A percentile compares a stretch with the other conserved stretches of the same genome.
Conservation (phyloP, 1,140 invertebrate species). For the Drosophila navojoa region DNA sequence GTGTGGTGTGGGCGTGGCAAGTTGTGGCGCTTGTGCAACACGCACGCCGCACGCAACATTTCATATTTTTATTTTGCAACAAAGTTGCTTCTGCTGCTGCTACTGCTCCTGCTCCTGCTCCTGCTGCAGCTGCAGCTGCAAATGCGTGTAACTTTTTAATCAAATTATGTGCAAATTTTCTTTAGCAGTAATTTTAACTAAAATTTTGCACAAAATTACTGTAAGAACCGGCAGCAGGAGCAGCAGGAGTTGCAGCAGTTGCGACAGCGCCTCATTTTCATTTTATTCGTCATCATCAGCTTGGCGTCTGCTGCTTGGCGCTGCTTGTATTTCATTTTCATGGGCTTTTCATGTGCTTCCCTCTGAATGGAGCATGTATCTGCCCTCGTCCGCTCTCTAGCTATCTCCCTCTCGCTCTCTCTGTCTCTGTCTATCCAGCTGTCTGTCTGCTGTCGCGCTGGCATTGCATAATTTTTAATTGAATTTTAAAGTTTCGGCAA, state of each 20-base stretch:
- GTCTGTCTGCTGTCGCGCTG: conserved; percentile 44
- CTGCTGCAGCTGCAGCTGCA: conserved; percentile 18
- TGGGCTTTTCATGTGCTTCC: conserved; percentile 33
- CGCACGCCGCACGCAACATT: conserved; percentile 18
- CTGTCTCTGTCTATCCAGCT: conserved; percentile 3
- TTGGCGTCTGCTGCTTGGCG: conserved; percentile 44
- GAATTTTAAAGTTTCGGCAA: conserved; percentile 78
- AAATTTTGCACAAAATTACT: conserved; percentile 75
- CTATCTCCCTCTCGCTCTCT: neutral
- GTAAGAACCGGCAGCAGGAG: neutral
- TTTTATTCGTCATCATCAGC: conserved; percentile 35
- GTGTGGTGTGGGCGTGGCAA: conserved; percentile 1
- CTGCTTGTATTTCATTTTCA: conserved; percentile 52
- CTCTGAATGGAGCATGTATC: neutral
- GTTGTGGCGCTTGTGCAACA: conserved; percentile 6
- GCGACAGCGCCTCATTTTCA: conserved; percentile 13
- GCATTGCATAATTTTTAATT: conserved; percentile 76
- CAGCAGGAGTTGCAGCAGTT: neutral
- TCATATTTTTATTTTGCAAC: conserved; percentile 52
- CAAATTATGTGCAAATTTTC: conserved; percentile 83
- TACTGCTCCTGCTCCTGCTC: conserved; percentile 25
- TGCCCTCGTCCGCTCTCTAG: neutral
- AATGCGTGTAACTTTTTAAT: conserved; percentile 83
- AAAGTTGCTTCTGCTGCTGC: conserved; percentile 65
- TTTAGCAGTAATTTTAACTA: conserved; percentile 79